A percentile compares a stretch with the other conserved stretches of the same genome.
These are phyloP conservation scores for Diceros bicornis DNA, from an alignment of 2,797 vertebrate species.

Conservation along the genomic window DNA sequence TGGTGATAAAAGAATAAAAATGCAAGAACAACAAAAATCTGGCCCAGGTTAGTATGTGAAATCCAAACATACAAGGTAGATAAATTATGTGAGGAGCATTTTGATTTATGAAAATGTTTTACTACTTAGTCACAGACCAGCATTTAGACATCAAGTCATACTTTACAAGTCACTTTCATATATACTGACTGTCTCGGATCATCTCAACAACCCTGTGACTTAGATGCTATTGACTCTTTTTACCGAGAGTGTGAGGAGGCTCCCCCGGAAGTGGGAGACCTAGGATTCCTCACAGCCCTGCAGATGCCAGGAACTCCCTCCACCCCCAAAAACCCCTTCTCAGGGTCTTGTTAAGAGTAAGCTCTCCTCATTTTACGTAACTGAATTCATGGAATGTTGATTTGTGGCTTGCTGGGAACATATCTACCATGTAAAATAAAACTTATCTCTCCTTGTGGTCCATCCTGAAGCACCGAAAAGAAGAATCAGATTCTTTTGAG, in stretches of 20 bases:
- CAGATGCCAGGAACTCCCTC: neutral
- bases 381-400: neutral
- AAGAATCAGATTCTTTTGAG: neutral
- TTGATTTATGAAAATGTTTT: conserved; percentile 29
- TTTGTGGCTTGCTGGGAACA: neutral
- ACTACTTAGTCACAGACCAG: neutral
- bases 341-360: neutral
- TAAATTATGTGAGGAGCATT: neutral
- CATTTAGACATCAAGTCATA: neutral
- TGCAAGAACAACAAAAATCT: neutral
- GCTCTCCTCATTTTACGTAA: neutral
- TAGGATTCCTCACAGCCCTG: neutral
- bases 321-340: neutral
- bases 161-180: neutral
- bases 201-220: neutral
- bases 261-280: neutral
- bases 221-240: neutral
- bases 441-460: neutral
- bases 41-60: neutral
- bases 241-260: neutral
- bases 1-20: neutral
- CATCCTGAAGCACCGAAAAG: neutral
- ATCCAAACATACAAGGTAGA: neutral
- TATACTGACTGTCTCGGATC: neutral
- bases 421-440: neutral